Conservation (phyloP, 35 echinoderm and acorn worm genomes). For the Ptychodera flava region DNA sequence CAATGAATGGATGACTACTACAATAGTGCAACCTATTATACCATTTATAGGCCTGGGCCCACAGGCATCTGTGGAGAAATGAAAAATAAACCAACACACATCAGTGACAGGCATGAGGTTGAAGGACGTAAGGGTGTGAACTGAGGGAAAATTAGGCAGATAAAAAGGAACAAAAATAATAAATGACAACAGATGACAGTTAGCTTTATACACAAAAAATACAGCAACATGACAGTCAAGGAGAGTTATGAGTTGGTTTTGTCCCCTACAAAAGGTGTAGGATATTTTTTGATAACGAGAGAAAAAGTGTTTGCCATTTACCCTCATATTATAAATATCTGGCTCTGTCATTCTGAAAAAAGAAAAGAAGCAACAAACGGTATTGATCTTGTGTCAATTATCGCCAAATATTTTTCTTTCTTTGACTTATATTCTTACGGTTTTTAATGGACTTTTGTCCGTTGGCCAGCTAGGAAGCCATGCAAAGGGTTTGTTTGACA, state of each 20-base stretch:
- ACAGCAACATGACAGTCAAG: background rate
- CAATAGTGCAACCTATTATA: constrained; percentile 1
- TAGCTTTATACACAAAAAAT: background rate
- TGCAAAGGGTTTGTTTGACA: background rate
- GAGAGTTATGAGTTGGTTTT: constrained; percentile 1
- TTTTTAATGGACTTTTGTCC: background rate
- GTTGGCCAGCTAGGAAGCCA: background rate
- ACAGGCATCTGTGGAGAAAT: background rate
- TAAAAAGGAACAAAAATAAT: background rate
- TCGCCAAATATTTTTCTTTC: background rate
- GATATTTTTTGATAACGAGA: background rate
- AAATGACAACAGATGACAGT: background rate
- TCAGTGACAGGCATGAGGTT: background rate
- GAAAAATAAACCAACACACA: constrained; percentile 1
- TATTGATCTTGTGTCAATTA: constrained; percentile 2
- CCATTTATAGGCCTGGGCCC: background rate
- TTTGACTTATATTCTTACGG: background rate
- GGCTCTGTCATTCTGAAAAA: background rate
- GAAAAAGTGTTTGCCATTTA: background rate
- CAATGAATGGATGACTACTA: background rate
- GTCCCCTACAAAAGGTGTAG: background rate
- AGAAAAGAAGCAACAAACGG: background rate
- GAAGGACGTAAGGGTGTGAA: background rate
- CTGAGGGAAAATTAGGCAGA: background rate
- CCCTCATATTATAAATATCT: constrained; percentile 2